phyloP scores from a whole-genome alignment of 2,113 vertebrate genomes.

The Spizaetus ornatus region DNA sequence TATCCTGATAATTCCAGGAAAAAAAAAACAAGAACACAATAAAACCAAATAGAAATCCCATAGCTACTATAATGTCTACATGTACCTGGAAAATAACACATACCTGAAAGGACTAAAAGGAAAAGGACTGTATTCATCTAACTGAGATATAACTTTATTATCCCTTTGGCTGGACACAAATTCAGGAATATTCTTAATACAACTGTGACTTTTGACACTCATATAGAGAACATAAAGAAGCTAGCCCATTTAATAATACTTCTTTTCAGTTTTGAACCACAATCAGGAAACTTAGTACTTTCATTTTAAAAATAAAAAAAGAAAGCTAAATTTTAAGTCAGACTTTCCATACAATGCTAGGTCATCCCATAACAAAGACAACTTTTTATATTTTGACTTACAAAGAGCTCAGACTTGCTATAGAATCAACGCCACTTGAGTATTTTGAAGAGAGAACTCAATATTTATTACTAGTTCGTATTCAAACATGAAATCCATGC shows the following conservation, averaged over 20 bases:
- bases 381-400: not conserved
- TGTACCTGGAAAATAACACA: not conserved
- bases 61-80: not conserved
- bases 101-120: not conserved
- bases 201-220: not conserved
- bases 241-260: not conserved
- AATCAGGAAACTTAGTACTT: not conserved
- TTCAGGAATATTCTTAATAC: not conserved
- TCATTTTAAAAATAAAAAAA: not conserved
- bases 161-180: not conserved
- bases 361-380: not conserved
- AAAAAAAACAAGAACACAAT: not conserved
- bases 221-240: not conserved
- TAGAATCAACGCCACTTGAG: not conserved
- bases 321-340: not conserved
- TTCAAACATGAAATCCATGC: not conserved
- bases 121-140: not conserved
- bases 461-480: not conserved
- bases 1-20: not conserved
- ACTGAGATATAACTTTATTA: not conserved
- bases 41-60: not conserved
- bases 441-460: not conserved
- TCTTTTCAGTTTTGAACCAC: not conserved
- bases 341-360: not conserved
- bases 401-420: not conserved